These are phyloP conservation scores for Ptychochromis oligacanthus DNA, from an alignment of 2,113 vertebrate genomes.

Conservation along the genomic window DNA sequence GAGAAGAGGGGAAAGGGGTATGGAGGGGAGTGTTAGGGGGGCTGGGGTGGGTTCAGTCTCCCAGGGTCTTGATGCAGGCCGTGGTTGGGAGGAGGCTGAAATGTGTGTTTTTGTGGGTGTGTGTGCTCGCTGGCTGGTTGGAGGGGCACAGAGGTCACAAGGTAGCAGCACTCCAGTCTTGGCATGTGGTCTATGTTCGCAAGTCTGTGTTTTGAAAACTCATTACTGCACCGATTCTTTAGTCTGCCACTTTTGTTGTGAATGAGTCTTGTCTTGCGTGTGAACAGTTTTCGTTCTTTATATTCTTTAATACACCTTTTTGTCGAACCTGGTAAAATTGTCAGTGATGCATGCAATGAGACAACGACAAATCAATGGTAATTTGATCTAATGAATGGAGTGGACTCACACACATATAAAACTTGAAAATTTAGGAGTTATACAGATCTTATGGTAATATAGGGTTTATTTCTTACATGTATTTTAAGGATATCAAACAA, in stretches of 20 bases:
- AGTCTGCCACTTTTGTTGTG: neutral
- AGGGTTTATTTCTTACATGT: neutral
- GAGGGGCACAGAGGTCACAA: slow-evolving; percentile 47
- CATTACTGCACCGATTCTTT: slow-evolving; percentile 27
- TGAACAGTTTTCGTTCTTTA: neutral
- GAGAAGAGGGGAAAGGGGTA: slow-evolving; percentile 46
- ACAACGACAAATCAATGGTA: neutral
- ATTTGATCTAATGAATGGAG: neutral
- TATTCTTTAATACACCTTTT: neutral
- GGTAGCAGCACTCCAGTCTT: slow-evolving; percentile 59
- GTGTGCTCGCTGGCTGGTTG: slow-evolving; percentile 30
- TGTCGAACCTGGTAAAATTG: neutral
- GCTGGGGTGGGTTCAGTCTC: slow-evolving; percentile 52
- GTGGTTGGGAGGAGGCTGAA: slow-evolving; percentile 16
- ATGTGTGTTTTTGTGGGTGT: slow-evolving; percentile 31
- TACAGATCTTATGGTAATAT: neutral
- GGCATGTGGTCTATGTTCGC: slow-evolving; percentile 60
- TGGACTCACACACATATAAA: neutral
- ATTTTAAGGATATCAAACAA: neutral
- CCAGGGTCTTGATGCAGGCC: slow-evolving; percentile 65
- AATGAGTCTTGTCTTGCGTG: neutral
- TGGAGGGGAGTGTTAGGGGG: neutral
- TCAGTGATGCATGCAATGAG: neutral
- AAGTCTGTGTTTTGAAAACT: slow-evolving; percentile 50
- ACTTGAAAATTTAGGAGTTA: neutral